Evolutionary conservation across 2,888 invertebrate species (phyloP), one percentile per base, ranked within the genome.

Genomic region (Lithophane leautieri): DNA sequence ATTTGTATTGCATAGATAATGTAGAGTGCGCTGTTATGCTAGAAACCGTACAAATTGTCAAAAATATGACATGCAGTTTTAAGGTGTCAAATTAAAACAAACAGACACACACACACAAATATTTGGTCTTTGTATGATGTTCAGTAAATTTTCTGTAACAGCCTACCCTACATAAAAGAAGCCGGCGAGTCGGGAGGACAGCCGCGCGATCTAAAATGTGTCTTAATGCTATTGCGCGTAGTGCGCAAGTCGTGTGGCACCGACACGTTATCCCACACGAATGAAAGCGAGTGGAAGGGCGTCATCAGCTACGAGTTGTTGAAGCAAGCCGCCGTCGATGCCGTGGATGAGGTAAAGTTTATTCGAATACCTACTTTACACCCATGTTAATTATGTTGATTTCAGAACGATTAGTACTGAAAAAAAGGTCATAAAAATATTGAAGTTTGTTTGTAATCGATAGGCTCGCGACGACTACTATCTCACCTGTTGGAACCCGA

Each of bases 341-440:
- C 95, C 8, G 95, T 95, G 67, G 97, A 97, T 73, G 97, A 97
- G 95, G 98, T 98, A 58, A 14, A 16, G 6, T 54, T 47, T 28
- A 19, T 60, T 50, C 12, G 40, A 62, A 14, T 60, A 40, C 28
- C 16, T 3, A 28, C n/a, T 47, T 25, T 58, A 58, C 9, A 3
- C 1, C 2, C 34, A 2, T 34, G 9, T 56, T 2, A 28, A 42
- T 72, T 9, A 56, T 44, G 54, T 44, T 44, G 9, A 71, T n/a
- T 72, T 71, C 25, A 25, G 25, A 52, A 47, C 19, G 7, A 34
- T 25, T 42, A 42, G 9, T 7, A 19, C 42, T 25, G 11, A 6
- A 16, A 42, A 25, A 63, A 40, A 16, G 40, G 9, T 62, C 16
- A 42, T 16, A 40, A 40, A 40, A 40, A 9, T 16, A 42, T 42